Conservation (phyloP, 2,113 vertebrate species). For the Callospermophilus lateralis region DNA sequence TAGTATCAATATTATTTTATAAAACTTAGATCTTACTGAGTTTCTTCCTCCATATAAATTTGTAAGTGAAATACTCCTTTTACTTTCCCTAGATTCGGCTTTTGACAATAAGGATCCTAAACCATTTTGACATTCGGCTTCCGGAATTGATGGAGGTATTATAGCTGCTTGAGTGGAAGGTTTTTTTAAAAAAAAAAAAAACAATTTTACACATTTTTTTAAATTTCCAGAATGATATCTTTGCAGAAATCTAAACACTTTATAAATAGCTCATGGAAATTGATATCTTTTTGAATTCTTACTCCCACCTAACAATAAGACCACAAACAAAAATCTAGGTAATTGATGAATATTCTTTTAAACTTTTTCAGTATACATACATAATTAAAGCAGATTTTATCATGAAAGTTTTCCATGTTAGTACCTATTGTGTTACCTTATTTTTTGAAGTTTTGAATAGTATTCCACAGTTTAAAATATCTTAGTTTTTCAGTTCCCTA, state of each 20-base stretch:
- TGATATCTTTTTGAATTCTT: neutral
- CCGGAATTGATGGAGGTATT: slow-evolving; percentile 90
- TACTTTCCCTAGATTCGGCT: slow-evolving; percentile 92
- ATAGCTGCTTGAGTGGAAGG: slow-evolving; percentile 22
- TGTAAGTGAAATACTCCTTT: slow-evolving; percentile 32
- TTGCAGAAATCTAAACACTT: neutral
- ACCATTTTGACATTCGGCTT: slow-evolving; percentile 92
- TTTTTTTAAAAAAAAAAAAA: neutral
- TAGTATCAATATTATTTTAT: too few relatives aligned
- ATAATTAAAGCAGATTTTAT: neutral
- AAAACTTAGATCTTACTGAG: neutral
- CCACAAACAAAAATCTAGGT: neutral
- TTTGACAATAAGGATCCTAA: slow-evolving; percentile 94
- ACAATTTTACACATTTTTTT: neutral
- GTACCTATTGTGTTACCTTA: neutral
- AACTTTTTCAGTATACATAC: neutral
- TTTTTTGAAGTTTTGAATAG: neutral
- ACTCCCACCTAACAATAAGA: neutral
- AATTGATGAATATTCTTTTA: neutral
- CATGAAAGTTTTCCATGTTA: neutral
- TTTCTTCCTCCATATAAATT: neutral
- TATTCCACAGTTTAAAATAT: neutral
- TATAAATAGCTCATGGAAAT: neutral
- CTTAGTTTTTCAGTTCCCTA: neutral
- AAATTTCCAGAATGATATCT: slow-evolving; percentile 25